These are phyloP conservation scores for Poeciliopsis occidentalis DNA, from an alignment of 2,113 vertebrate species.

Conservation along the genomic window DNA sequence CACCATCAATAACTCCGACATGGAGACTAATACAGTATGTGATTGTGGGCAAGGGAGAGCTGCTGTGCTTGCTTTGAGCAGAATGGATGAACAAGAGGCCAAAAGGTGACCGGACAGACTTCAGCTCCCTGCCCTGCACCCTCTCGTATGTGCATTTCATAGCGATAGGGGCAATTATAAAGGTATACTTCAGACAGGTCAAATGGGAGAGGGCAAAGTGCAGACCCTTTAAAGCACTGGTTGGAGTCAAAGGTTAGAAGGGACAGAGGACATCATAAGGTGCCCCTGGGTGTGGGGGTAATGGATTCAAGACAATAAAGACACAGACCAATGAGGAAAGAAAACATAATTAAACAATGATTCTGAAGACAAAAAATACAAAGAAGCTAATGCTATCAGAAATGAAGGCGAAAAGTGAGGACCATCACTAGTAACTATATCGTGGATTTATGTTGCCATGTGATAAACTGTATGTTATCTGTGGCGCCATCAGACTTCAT, in stretches of 20 bases:
- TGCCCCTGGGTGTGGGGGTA: constrained; percentile 37
- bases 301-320: constrained; percentile 67
- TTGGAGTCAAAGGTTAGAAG: constrained; percentile 80
- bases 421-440: background rate
- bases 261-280: constrained; percentile 64
- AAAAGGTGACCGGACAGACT: constrained; percentile 80
- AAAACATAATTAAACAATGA: constrained; percentile 10
- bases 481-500: constrained; percentile 50
- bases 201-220: constrained; percentile 82
- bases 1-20: constrained; percentile 80
- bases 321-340: constrained; percentile 48
- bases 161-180: constrained; percentile 79
- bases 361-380: constrained; percentile 15
- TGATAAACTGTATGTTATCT: constrained; percentile 26
- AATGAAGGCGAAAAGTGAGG: constrained; percentile 15
- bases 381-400: constrained; percentile 10
- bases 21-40: constrained; percentile 80
- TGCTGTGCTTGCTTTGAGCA: constrained; percentile 56
- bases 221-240: constrained; percentile 78
- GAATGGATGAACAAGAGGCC: constrained; percentile 75
- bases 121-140: constrained; percentile 52
- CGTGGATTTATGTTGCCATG: constrained; percentile 20
- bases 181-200: constrained; percentile 83
- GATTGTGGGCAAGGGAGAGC: constrained; percentile 57
- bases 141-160: constrained; percentile 80